Evolutionary conservation across 37 sponge, comb jelly and placozoan genomes (phyloP).

Genomic region (Diacarnus erythraeanus): DNA sequence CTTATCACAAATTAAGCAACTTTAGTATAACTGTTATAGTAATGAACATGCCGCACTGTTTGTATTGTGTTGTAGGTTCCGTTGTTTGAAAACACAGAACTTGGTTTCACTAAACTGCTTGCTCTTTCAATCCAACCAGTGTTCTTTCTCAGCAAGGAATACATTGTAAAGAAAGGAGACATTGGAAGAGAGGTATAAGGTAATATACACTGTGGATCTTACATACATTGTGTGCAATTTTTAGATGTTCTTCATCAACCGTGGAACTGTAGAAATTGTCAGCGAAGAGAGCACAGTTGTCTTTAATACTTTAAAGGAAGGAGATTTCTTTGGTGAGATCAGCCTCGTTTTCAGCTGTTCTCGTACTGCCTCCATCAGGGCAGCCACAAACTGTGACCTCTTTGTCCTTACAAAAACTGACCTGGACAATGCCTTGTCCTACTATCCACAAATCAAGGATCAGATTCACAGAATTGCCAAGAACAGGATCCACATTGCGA

Average conservation of each 20-base stretch:
- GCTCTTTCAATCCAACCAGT: conserved; percentile 78
- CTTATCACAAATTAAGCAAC: too few relatives aligned
- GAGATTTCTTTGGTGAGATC: conserved; percentile 86
- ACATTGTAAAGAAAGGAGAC: conserved; percentile 78
- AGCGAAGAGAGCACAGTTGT: conserved; percentile 70
- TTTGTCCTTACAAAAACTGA: conserved; percentile 75
- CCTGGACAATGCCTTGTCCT: conserved; percentile 59
- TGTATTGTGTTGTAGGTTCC: conserved; percentile 50
- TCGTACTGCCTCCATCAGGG: conserved; percentile 70
- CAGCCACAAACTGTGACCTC: conserved; percentile 75
- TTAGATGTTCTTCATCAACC: conserved; percentile 81
- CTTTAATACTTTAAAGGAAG: conserved; percentile 64
- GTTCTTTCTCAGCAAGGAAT: conserved; percentile 71
- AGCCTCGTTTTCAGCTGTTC: conserved; percentile 59
- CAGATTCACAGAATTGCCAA: conserved; percentile 72
- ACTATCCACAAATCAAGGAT: conserved; percentile 67
- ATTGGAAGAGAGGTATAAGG: conserved; percentile 60
- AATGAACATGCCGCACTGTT: not conserved
- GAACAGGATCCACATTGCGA: conserved; percentile 51
- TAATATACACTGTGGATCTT: not conserved
- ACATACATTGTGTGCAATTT: not conserved
- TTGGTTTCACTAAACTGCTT: conserved; percentile 74
- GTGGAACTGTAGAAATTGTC: conserved; percentile 76
- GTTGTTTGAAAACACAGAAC: conserved; percentile 75
- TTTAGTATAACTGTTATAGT: not conserved